These are phyloP conservation scores for Laspeyria flexula DNA, from an alignment of 2,888 invertebrate species.

Conservation along the genomic window DNA sequence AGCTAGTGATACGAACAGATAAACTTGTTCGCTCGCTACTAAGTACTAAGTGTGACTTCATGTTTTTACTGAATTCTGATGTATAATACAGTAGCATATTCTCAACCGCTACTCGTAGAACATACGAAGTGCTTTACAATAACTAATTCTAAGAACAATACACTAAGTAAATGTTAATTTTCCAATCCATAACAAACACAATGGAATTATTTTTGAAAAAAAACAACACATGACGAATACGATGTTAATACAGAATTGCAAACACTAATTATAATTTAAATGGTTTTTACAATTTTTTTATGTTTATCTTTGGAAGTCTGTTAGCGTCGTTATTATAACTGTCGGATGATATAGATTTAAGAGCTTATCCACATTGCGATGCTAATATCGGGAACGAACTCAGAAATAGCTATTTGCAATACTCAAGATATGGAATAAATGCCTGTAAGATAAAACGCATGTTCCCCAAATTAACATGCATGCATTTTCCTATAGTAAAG, in stretches of 20 bases:
- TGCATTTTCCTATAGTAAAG: too few species aligned
- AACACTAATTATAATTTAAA: conserved; percentile 23
- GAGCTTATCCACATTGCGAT: too few species aligned
- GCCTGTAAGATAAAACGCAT: too few species aligned
- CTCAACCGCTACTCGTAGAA: conserved; percentile 15
- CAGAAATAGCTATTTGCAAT: too few species aligned
- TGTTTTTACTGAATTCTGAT: conserved; percentile 8
- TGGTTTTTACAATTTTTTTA: conserved; percentile 10
- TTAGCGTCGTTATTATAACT: conserved; percentile 4
- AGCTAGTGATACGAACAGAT: too few species aligned
- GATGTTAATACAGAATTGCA: conserved; percentile 28
- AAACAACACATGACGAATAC: conserved; percentile 26
- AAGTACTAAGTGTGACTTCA: neutral
- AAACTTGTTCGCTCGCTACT: neutral
- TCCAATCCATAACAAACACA: conserved; percentile 21
- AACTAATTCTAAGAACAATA: conserved; percentile 19
- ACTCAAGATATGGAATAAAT: too few species aligned
- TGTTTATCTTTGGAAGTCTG: conserved; percentile 11
- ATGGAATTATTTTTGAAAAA: conserved; percentile 21
- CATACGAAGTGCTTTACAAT: conserved; percentile 32
- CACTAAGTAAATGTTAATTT: conserved; percentile 26
- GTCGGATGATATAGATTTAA: neutral
- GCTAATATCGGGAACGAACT: too few species aligned
- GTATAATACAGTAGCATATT: conserved; percentile 8
- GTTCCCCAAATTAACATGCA: too few species aligned